These are phyloP conservation scores for Digitonthophagus gazella DNA, from an alignment of 2,888 invertebrate genomes.

Conservation along the genomic window DNA sequence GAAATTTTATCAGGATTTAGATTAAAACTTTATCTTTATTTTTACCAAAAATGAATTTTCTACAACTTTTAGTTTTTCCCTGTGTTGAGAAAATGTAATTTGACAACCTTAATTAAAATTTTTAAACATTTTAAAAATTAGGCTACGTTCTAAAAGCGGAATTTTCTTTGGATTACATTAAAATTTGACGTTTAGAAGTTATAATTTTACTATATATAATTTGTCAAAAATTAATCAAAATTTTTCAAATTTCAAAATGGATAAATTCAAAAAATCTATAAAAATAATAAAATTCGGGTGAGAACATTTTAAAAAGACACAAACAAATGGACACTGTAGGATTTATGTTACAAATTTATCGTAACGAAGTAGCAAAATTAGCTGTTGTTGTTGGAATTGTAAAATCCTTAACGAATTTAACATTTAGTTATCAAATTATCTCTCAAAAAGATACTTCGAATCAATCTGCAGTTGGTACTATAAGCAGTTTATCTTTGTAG, in stretches of 20 bases:
- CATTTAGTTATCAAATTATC: neutral
- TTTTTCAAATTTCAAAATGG: neutral
- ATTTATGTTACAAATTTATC: neutral
- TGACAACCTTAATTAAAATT: no score
- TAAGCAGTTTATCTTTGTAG: conserved; percentile 1
- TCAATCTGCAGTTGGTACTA: neutral
- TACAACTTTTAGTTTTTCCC: no score
- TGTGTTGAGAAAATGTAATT: no score
- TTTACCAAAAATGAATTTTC: no score
- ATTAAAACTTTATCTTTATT: no score
- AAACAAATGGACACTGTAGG: neutral
- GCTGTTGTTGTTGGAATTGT: neutral
- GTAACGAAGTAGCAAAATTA: neutral
- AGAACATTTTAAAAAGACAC: neutral
- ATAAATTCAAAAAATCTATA: neutral
- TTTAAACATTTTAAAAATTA: no score
- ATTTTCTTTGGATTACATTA: no score
- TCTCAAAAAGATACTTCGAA: neutral
- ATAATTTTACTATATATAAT: no score
- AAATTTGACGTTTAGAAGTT: no score
- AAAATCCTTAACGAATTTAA: neutral
- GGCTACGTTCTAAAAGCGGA: no score
- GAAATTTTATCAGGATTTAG: no score
- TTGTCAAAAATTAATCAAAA: neutral
- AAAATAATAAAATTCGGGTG: neutral